These are phyloP conservation scores for Leptopilina syphax DNA, from an alignment of 2,888 invertebrate species.

Conservation along the genomic window DNA sequence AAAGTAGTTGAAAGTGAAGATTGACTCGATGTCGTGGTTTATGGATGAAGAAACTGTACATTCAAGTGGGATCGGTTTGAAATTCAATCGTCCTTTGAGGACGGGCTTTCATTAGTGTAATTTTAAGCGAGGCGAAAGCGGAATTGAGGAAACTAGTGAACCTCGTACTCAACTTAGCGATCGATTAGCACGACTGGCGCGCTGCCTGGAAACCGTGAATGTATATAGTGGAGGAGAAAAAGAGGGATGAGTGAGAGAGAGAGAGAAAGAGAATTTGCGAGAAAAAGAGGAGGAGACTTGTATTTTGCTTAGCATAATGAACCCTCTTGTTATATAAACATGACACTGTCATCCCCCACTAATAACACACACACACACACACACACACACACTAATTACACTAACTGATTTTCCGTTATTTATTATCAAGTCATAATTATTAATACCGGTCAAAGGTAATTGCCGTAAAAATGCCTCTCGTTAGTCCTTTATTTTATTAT, in stretches of 20 bases:
- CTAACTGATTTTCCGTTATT: neutral
- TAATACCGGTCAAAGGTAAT: conserved; percentile 12
- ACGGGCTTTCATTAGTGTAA: conserved; percentile 37
- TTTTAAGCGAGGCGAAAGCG: conserved; percentile 36
- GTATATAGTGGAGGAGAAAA: neutral
- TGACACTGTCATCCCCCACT: neutral
- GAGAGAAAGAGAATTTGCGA: neutral
- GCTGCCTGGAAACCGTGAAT: conserved; percentile 17
- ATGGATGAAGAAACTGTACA: conserved; percentile 13
- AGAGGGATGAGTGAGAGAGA: neutral
- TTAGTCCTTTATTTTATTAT: neutral
- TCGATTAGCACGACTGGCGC: conserved; percentile 34
- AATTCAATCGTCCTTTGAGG: conserved; percentile 27
- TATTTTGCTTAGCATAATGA: conserved; percentile 1
- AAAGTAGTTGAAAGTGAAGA: conserved; percentile 10
- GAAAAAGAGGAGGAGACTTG: neutral
- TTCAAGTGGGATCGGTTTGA: conserved; percentile 19
- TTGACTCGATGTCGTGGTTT: conserved; percentile 23
- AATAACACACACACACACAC: neutral
- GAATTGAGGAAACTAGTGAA: conserved; percentile 40
- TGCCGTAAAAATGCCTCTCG: conserved; percentile 9
- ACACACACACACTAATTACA: neutral
- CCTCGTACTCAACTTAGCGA: conserved; percentile 32
- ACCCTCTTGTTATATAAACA: neutral
- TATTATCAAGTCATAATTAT: neutral